A percentile compares a stretch with the other conserved stretches of the same genome.
phyloP scores from a whole-genome alignment of 2,113 vertebrate genomes.

The Albula glossodonta region DNA sequence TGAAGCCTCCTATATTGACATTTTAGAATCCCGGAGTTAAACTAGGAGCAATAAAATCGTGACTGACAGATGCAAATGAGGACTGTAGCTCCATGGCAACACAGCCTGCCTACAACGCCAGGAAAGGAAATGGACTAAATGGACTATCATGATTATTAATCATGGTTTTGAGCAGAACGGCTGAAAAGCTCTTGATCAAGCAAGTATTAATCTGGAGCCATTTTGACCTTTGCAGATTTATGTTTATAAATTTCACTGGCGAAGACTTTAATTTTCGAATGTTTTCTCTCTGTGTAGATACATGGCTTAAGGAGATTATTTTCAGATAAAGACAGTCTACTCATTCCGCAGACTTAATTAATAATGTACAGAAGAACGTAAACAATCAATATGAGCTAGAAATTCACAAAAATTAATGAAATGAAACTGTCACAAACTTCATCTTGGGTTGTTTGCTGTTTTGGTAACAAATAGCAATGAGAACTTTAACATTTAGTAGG shows the following conservation, averaged over 20 bases:
- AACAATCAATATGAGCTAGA: neutral
- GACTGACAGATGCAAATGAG: slow-evolving; percentile 4
- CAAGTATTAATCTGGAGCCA: slow-evolving; percentile 12
- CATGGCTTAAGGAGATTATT: neutral
- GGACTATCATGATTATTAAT: slow-evolving; percentile 11
- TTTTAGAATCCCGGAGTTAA: slow-evolving; percentile 14
- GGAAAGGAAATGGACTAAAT: neutral
- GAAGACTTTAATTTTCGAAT: neutral
- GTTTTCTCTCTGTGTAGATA: neutral
- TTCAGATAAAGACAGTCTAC: neutral
- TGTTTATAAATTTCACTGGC: neutral
- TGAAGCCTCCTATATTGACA: neutral
- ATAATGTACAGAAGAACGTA: neutral
- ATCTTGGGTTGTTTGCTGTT: neutral
- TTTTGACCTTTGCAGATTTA: neutral
- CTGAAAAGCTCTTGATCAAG: neutral
- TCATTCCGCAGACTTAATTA: neutral
- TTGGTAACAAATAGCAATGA: neutral
- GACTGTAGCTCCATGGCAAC: slow-evolving; percentile 12
- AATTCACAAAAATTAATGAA: neutral
- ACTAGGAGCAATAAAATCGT: slow-evolving; percentile 1
- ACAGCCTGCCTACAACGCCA: neutral
- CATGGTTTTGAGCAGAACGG: neutral
- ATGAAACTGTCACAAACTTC: neutral
- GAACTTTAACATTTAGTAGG: too few relatives aligned